Base-by-base conservation (phyloP, 30 jellyfish, hydroid and myxozoan genomes). In the Catostylus mosaicus region DNA sequence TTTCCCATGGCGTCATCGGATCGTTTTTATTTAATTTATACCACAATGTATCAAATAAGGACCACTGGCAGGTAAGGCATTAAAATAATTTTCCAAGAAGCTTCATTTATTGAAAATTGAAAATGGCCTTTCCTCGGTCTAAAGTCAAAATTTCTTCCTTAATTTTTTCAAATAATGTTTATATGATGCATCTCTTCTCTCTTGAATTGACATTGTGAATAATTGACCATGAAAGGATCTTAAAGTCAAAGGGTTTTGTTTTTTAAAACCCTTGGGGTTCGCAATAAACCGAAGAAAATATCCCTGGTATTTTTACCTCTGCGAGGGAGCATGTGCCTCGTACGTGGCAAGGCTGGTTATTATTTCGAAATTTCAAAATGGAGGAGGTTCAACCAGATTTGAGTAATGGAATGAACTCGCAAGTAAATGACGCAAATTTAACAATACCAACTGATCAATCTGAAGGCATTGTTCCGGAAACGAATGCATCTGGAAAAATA, bases 381-480 rank as follows among this genome's bases (percentile, higher is more conserved):
- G 89, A 79, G 89, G 89, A 79, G 60, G 82, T 66, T 19, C 50
- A 62, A n/a, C 82, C 89, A 6, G 80, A 32, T 50, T 37, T 64
- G 37, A 68, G 43, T 32, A 59, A 59, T 35, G 74, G 73, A 51
- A 37, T 23, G 52, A 10, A 33, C 62, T 7, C 23, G 36, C 32
- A 48, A 29, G 52, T 57, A 37, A 14, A 8, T 30, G 63, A 52
- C 32, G 73, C 24, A 24, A 63, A 82, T 45, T 1, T 82, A 51
- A 82, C 92, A 31, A 82, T 82, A 38, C 92, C 92, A n/a, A 51
- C 92, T 10, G 86, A 69, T 24, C 57, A 67, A 18, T 40, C 18
- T 34, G 86, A 30, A 1, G 76, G 52, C 6, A 61, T 70, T 19
- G 48, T 59, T 10, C 35, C 78, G 27, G 38, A 23, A 2, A 60